These are phyloP conservation scores for Caerostris extrusa DNA, from an alignment of 1,140 invertebrate species.

Conservation along the genomic window DNA sequence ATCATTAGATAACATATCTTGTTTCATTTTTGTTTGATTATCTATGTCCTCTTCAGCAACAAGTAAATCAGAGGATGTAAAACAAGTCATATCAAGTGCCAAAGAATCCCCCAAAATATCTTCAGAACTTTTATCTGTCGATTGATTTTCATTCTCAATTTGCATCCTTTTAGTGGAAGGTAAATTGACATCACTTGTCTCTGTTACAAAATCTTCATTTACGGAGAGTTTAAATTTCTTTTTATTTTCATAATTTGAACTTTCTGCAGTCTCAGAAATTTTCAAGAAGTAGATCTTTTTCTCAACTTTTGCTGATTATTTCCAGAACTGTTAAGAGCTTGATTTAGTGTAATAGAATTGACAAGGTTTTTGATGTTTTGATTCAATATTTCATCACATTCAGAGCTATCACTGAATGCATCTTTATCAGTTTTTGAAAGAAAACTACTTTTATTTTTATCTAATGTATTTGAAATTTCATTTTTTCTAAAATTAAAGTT, in stretches of 20 bases:
- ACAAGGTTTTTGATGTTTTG: not conserved
- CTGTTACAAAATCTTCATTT: not conserved
- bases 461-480: no score
- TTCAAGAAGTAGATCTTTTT: not conserved
- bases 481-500: not conserved
- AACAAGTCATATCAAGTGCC: constrained; percentile 1
- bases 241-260: not conserved
- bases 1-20: not conserved
- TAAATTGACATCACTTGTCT: not conserved
- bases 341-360: not conserved
- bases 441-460: not conserved
- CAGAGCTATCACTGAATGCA: not conserved
- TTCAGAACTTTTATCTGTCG: not conserved
- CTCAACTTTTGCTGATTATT: not conserved
- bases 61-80: not conserved
- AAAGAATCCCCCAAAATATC: not conserved
- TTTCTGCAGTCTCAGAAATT: not conserved
- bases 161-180: not conserved
- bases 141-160: not conserved
- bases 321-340: not conserved
- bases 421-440: not conserved
- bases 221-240: not conserved
- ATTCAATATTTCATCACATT: not conserved
- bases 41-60: not conserved
- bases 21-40: not conserved